phyloP scores from a whole-genome alignment of 2,888 invertebrate genomes.

The Anarsia innoxiella region DNA sequence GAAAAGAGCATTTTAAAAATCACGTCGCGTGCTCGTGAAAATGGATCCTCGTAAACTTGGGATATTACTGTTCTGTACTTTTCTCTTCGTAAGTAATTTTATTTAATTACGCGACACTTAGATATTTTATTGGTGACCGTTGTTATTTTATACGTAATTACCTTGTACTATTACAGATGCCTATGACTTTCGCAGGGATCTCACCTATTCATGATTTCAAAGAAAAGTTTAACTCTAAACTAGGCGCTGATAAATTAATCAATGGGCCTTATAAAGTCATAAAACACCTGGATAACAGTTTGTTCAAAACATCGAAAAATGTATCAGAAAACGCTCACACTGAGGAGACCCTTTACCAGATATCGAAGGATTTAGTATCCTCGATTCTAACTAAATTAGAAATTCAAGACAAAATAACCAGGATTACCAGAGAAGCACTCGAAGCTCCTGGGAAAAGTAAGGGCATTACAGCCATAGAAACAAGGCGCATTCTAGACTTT shows the following conservation, averaged over 20 bases:
- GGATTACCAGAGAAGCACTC: constrained; percentile 60
- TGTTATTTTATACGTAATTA: background rate
- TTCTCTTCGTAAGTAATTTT: constrained; percentile 4
- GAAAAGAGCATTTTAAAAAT: background rate
- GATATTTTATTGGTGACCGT: background rate
- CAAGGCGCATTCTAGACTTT: constrained; percentile 61
- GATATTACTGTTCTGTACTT: background rate
- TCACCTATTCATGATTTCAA: constrained; percentile 60
- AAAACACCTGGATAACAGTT: constrained; percentile 52
- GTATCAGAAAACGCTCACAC: constrained; percentile 60
- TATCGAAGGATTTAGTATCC: constrained; percentile 62
- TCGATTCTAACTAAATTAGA: constrained; percentile 60
- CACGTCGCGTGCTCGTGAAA: constrained; percentile 1
- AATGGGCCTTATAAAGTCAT: constrained; percentile 53
- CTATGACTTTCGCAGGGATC: constrained; percentile 40
- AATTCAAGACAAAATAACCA: constrained; percentile 66
- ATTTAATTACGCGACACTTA: background rate
- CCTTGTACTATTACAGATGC: constrained; percentile 35
- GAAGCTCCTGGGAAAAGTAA: constrained; percentile 63
- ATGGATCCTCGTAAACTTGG: background rate
- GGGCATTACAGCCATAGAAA: constrained; percentile 66
- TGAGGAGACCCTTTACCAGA: constrained; percentile 58
- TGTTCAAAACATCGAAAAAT: constrained; percentile 53
- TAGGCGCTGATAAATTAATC: constrained; percentile 32
- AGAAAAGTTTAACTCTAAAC: constrained; percentile 38